Conservation (phyloP, 2,797 vertebrate species). For the Intellagama lesueurii region DNA sequence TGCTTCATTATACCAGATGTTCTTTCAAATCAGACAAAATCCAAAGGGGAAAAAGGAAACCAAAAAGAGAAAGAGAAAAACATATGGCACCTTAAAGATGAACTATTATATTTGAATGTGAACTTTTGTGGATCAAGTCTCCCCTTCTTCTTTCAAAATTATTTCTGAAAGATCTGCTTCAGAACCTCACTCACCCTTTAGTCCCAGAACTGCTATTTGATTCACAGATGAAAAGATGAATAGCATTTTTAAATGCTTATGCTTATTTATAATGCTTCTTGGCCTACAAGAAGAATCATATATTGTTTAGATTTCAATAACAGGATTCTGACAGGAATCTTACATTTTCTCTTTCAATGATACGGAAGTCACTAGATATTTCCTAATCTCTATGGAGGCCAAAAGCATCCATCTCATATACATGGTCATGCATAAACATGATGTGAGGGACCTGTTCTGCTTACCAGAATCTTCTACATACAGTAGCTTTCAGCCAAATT, state of each 20-base stretch:
- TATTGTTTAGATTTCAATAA: no score
- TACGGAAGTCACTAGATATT: neutral
- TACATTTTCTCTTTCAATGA: no score
- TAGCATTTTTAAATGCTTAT: neutral
- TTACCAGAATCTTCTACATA: neutral
- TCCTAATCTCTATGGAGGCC: neutral
- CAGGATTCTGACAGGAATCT: no score
- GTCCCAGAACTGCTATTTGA: neutral
- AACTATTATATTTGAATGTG: no score
- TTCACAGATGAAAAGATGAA: neutral
- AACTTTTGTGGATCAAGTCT: no score
- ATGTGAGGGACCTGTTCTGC: neutral
- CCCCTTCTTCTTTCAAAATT: neutral
- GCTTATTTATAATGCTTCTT: neutral
- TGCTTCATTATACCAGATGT: conserved; percentile 2
- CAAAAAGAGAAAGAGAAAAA: no score
- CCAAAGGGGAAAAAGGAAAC: no score
- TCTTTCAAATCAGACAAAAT: neutral
- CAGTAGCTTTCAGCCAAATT: neutral
- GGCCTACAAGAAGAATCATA: neutral
- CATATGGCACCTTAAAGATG: no score
- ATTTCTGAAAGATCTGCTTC: no score
- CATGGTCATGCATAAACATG: neutral
- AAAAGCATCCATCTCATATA: neutral
- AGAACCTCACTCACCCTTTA: no score